Conservation (phyloP, 2,113 vertebrate species). For the Limnothrissa miodon region DNA sequence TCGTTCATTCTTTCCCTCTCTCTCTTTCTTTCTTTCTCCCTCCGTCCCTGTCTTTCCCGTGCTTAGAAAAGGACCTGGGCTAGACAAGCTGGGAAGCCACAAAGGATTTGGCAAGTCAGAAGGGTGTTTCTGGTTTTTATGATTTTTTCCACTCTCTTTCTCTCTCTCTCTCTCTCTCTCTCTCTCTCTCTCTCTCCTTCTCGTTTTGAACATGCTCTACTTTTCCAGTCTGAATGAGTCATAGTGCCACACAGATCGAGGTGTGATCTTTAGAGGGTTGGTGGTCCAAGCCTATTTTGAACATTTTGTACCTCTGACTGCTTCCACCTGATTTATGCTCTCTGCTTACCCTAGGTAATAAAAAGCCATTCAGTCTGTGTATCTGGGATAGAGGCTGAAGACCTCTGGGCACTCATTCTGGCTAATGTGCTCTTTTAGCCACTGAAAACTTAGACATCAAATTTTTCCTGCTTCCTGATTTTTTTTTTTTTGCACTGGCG, state of each 20-base stretch:
- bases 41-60: background rate
- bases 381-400: background rate
- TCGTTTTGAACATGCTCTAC: background rate
- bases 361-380: conserved; percentile 8
- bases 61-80: conserved; percentile 28
- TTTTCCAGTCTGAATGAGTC: conserved; percentile 15
- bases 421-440: conserved; percentile 3
- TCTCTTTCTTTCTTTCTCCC: background rate
- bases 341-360: background rate
- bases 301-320: conserved; percentile 18
- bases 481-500: conserved; percentile 11
- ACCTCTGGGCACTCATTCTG: background rate
- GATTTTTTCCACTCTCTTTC: background rate
- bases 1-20: background rate
- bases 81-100: conserved; percentile 35
- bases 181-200: conserved; percentile 5
- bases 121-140: conserved; percentile 26
- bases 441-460: too few relatives aligned
- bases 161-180: background rate
- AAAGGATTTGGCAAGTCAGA: conserved; percentile 28
- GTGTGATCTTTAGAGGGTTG: conserved; percentile 1
- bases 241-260: conserved; percentile 5
- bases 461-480: too few relatives aligned
- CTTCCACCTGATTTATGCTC: background rate
- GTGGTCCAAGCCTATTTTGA: conserved; percentile 3